Percentiles rank a stretch among this genome's conserved stretches.
phyloP scores from a whole-genome alignment of 2,113 vertebrate species.

The Dicrurus megarhynchus region DNA sequence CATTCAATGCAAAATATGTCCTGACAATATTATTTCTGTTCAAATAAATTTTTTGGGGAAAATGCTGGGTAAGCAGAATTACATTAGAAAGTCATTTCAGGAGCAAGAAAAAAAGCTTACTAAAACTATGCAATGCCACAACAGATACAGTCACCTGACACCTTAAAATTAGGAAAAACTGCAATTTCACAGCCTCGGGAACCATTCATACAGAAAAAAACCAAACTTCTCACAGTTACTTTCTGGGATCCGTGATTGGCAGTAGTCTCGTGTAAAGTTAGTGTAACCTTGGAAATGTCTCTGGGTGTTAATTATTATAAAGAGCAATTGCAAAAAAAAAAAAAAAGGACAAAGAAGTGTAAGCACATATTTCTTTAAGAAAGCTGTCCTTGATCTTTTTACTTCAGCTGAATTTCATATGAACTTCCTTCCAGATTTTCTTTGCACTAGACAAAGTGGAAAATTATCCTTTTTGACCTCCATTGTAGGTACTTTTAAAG shows the following conservation, averaged over 20 bases:
- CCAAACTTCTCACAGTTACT: not conserved
- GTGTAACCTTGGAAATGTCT: conserved; percentile 36
- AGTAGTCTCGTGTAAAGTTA: not conserved
- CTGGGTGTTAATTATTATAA: conserved; percentile 2
- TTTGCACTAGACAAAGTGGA: not conserved
- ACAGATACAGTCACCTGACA: not conserved
- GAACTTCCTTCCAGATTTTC: not conserved
- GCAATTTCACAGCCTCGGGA: not conserved
- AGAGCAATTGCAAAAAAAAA: not conserved
- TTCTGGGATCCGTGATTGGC: not conserved
- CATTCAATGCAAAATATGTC: not conserved
- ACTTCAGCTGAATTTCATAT: not conserved
- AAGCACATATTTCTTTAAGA: not conserved
- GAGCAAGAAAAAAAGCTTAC: not conserved
- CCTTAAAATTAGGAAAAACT: not conserved
- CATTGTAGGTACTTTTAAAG: not conserved
- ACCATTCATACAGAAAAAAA: not conserved
- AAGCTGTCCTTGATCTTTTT: conserved; percentile 8
- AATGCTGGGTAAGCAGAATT: not conserved
- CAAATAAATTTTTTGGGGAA: not conserved
- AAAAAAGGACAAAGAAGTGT: not conserved
- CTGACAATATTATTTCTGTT: not conserved
- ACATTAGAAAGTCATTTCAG: not conserved
- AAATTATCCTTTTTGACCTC: conserved; percentile 24
- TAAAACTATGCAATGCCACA: not conserved